Conservation (phyloP, 2,113 vertebrate genomes). For the Chunga burmeisteri region DNA sequence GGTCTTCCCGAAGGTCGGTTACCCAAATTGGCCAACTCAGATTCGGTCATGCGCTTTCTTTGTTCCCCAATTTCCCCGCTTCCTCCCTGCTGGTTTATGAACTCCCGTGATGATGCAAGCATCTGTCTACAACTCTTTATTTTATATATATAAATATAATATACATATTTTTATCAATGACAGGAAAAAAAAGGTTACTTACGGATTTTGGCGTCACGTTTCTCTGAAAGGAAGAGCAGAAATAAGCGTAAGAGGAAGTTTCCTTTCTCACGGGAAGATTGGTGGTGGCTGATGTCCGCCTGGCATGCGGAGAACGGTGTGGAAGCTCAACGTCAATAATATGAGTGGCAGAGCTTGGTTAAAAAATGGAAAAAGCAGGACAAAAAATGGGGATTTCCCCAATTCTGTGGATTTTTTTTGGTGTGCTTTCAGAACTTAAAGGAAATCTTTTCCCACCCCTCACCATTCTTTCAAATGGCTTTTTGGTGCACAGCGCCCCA, state of each 20-base stretch:
- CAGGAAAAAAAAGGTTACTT: background rate
- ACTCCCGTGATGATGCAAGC: background rate
- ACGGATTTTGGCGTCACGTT: background rate
- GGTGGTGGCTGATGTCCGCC: background rate
- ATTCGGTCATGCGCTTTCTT: fast-evolving
- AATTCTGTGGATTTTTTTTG: background rate
- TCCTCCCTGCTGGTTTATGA: background rate
- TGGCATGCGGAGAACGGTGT: background rate
- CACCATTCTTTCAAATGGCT: background rate
- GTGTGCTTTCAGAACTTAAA: background rate
- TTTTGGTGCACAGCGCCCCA: too few species aligned
- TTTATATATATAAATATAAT: too few species aligned
- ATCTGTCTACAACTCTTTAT: background rate
- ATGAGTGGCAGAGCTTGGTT: background rate
- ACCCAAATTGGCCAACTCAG: background rate
- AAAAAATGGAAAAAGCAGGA: background rate
- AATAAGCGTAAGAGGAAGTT: background rate
- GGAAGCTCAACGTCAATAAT: too few species aligned
- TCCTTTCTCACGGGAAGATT: background rate
- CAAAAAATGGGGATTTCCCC: background rate
- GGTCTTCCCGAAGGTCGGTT: background rate
- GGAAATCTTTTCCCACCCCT: background rate
- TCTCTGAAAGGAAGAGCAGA: background rate
- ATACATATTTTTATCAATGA: too few species aligned
- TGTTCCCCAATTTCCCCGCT: background rate